Percentiles rank a stretch among this genome's conserved stretches.
These are phyloP conservation scores for Sphenodon punctatus DNA, from an alignment of 2,797 vertebrate species.

Conservation along the genomic window DNA sequence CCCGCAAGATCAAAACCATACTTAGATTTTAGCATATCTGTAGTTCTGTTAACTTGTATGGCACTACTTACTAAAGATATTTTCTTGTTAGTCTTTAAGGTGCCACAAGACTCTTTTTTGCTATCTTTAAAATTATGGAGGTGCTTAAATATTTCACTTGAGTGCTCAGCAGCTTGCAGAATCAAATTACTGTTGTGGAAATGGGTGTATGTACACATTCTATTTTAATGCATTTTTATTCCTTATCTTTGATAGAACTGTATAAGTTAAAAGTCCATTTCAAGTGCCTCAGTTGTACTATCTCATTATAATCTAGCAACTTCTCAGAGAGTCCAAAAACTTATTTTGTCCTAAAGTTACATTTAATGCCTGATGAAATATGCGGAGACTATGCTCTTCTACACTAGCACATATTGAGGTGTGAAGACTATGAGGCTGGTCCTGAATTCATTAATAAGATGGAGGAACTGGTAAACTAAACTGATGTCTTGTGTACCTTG, in stretches of 20 bases:
- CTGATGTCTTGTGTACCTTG: neutral
- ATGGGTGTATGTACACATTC: neutral
- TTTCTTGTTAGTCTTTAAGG: too few relatives aligned
- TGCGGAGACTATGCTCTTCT: neutral
- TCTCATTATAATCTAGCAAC: conserved; percentile 1
- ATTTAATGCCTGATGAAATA: conserved; percentile 19
- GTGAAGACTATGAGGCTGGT: neutral
- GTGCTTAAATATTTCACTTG: too few relatives aligned
- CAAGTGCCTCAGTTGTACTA: too few relatives aligned
- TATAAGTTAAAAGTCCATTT: neutral
- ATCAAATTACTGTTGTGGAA: neutral
- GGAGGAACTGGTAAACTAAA: neutral
- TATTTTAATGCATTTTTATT: neutral
- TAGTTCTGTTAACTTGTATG: too few relatives aligned
- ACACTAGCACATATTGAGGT: neutral
- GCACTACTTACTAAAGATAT: too few relatives aligned
- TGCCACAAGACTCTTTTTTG: too few relatives aligned
- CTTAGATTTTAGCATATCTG: too few relatives aligned
- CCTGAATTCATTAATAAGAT: neutral
- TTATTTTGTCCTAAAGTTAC: neutral
- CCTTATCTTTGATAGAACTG: neutral
- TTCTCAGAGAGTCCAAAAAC: neutral
- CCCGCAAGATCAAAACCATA: too few relatives aligned
- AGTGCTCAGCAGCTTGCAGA: neutral
- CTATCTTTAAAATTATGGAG: too few relatives aligned